These are phyloP conservation scores for Myxocyprinus asiaticus DNA, from an alignment of 2,113 vertebrate species.

Conservation along the genomic window DNA sequence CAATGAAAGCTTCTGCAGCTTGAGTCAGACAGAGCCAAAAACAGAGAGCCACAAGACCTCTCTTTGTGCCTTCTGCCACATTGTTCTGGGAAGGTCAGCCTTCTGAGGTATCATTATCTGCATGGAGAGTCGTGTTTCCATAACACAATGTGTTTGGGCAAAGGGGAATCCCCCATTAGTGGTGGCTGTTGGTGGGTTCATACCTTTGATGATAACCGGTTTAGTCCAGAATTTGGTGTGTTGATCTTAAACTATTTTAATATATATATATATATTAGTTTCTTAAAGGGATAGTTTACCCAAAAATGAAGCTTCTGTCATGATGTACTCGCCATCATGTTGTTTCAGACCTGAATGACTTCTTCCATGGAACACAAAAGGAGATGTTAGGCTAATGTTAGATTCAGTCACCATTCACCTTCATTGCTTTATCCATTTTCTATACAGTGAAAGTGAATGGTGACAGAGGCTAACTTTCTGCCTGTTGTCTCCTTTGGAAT, in stretches of 20 bases:
- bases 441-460: no score
- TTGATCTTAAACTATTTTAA: background rate
- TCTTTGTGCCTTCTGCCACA: constrained; percentile 49
- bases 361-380: no score
- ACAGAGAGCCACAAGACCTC: constrained; percentile 34
- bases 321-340: no score
- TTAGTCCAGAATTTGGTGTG: background rate
- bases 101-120: constrained; percentile 51
- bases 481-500: no score
- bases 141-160: constrained; percentile 28
- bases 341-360: no score
- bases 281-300: no score
- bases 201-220: constrained; percentile 28
- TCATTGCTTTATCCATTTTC: no score
- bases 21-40: constrained; percentile 9
- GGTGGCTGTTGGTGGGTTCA: background rate
- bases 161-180: constrained; percentile 32
- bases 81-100: constrained; percentile 52
- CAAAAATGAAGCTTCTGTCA: no score
- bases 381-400: no score
- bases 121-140: constrained; percentile 44
- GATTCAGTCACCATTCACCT: no score
- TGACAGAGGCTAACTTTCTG: background rate
- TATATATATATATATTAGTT: no score
- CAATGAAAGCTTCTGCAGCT: constrained; percentile 45